Evolutionary conservation across 2,888 invertebrate species (phyloP), one percentile per base, ranked within the genome.

Genomic region (Drosophila maculinotata): DNA sequence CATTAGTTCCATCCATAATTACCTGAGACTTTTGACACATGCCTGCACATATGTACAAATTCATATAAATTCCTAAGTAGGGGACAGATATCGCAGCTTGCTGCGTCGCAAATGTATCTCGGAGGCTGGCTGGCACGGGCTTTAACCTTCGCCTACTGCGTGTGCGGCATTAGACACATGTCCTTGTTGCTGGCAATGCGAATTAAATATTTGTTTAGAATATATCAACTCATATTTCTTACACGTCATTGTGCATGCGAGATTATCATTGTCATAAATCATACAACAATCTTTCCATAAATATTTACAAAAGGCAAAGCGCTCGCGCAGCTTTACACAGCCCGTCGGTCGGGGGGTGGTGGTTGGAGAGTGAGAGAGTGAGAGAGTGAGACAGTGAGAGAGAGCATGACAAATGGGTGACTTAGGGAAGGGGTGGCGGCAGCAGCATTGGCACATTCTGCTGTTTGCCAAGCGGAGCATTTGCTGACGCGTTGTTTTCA

Each of bases 241-340:
- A 81, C 82, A 84, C 82, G 85, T 81, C 80, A 81, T 81, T 81
- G 80, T 81, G 85, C 76, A 79, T 74, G 80, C 66, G 69, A 81
- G 85, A 81, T 84, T 81, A 84, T 81, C 76, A 79, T 76, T 81
- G 85, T 81, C 80, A 81, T 81, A 81, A 81, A 81, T 81, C 80
- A 81, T 84, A 81, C 74, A 76, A 69, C 76, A 84, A 85, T 81
- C 85, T 84, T 67, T 81, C 74, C 74, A 81, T 84, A 84, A 84
- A 81, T 81, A 81, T 81, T 81, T 84, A 84, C 81, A 84, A 81
- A 72, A 81, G 84, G 76, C 75, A 77, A 69, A 65, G 57, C 57
- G 65, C 52, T 54, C 58, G 68, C 54, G 74, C 30, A 49, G 44
- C 65, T 44, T 38, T 30, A 15, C 59, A 14, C n/a, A n/a, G n/a